Conservation (phyloP, 2,797 vertebrate genomes). For the Anabas testudineus region DNA sequence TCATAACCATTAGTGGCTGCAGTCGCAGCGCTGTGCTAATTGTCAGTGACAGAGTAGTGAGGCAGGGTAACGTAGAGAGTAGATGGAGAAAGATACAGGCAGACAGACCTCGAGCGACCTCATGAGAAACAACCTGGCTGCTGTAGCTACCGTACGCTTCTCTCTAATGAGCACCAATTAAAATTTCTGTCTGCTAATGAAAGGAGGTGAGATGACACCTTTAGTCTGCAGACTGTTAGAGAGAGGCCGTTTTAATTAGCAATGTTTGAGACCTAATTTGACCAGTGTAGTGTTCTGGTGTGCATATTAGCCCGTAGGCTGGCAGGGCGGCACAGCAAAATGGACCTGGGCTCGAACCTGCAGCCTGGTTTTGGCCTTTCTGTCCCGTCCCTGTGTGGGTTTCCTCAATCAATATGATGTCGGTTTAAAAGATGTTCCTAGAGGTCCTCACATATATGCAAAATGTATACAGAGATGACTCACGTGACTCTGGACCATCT, state of each 20-base stretch:
- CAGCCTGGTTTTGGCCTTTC: no score
- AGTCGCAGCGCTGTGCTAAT: conserved; percentile 66
- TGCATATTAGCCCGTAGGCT: no score
- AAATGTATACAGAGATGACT: no score
- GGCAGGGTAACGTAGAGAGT: conserved; percentile 32
- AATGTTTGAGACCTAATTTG: conserved; percentile 1
- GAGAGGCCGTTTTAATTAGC: conserved; percentile 7
- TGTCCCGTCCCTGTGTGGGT: no score
- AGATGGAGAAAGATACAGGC: conserved; percentile 27
- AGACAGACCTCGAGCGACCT: conserved; percentile 23
- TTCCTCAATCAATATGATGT: no score
- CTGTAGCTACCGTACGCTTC: conserved; percentile 15
- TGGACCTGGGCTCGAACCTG: no score
- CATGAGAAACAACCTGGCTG: conserved; percentile 63
- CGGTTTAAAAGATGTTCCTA: no score
- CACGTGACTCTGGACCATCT: no score
- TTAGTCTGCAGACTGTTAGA: conserved; percentile 7
- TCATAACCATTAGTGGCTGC: conserved; percentile 69
- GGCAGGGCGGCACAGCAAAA: no score
- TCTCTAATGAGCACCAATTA: conserved; percentile 11
- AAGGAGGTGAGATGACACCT: neutral
- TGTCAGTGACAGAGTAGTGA: conserved; percentile 62
- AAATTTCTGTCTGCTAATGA: conserved; percentile 34
- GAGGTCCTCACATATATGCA: no score
- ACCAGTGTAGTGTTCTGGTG: neutral